Conservation (phyloP, 1,140 invertebrate species). For the Latrodectus geometricus region DNA sequence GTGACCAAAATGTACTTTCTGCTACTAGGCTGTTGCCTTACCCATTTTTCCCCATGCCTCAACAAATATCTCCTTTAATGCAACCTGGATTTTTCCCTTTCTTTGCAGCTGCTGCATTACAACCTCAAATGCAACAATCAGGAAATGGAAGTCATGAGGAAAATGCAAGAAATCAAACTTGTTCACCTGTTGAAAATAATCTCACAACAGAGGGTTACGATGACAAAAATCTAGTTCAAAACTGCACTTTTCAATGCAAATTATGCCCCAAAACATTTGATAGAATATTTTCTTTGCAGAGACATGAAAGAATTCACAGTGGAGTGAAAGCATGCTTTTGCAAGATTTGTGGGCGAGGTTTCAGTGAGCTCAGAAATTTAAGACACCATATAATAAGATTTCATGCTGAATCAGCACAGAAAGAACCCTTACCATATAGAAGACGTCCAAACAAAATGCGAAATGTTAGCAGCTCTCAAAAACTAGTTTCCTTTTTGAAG, state of each 20-base stretch:
- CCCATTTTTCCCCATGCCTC: constrained; percentile 59
- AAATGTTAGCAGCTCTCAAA: constrained; percentile 63
- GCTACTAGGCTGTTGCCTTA: constrained; percentile 45
- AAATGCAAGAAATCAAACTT: background rate
- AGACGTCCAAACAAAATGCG: constrained; percentile 59
- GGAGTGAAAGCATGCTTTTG: constrained; percentile 70
- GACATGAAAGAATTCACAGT: constrained; percentile 69
- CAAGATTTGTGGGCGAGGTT: constrained; percentile 71
- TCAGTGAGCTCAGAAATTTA: constrained; percentile 70
- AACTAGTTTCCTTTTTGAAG: constrained; percentile 59
- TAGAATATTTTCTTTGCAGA: constrained; percentile 71
- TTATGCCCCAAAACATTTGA: constrained; percentile 74
- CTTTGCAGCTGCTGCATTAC: constrained; percentile 49
- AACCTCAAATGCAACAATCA: constrained; percentile 34
- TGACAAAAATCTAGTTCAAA: constrained; percentile 44
- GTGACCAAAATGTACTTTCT: constrained; percentile 50
- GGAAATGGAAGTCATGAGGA: constrained; percentile 34
- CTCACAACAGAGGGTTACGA: constrained; percentile 18
- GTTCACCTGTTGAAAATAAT: constrained; percentile 3
- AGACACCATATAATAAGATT: constrained; percentile 70
- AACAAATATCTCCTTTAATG: constrained; percentile 54
- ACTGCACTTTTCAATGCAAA: constrained; percentile 64
- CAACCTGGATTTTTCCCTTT: constrained; percentile 59
- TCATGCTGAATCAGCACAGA: constrained; percentile 68
- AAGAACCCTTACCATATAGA: constrained; percentile 66